These are phyloP conservation scores for Neogobius melanostomus DNA, from an alignment of 2,113 vertebrate genomes.

Conservation along the genomic window DNA sequence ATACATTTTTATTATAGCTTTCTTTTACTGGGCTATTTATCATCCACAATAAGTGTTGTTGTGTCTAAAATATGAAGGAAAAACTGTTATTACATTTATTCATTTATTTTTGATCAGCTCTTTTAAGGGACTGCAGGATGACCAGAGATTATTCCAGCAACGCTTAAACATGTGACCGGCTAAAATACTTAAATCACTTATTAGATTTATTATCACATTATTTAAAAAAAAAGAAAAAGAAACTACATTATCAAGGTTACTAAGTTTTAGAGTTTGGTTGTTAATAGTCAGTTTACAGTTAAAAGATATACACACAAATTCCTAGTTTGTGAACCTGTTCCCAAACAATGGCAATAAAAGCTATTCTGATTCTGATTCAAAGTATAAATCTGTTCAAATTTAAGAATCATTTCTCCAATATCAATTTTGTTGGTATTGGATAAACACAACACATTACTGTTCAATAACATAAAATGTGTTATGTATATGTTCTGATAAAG, in stretches of 20 bases:
- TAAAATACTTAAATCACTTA: no score
- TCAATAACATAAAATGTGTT: neutral
- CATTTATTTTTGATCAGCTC: neutral
- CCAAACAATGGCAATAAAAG: no score
- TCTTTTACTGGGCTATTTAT: neutral
- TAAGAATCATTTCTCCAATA: neutral
- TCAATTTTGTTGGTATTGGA: neutral
- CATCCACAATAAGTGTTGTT: neutral
- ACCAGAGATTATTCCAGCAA: neutral
- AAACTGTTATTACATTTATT: neutral
- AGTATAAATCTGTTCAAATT: no score
- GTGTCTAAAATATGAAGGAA: neutral
- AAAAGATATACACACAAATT: no score
- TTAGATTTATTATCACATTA: no score
- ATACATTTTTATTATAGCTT: conserved; percentile 13
- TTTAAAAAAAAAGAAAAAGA: no score
- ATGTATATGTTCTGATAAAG: neutral
- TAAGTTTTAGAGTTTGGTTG: no score
- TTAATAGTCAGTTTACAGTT: no score
- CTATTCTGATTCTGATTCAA: no score
- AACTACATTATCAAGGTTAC: no score
- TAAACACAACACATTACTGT: neutral
- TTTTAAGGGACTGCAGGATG: neutral
- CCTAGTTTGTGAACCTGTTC: no score
- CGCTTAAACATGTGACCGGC: no score